These are phyloP conservation scores for Diachrysia chrysitis DNA, from an alignment of 2,888 invertebrate species.

Conservation along the genomic window DNA sequence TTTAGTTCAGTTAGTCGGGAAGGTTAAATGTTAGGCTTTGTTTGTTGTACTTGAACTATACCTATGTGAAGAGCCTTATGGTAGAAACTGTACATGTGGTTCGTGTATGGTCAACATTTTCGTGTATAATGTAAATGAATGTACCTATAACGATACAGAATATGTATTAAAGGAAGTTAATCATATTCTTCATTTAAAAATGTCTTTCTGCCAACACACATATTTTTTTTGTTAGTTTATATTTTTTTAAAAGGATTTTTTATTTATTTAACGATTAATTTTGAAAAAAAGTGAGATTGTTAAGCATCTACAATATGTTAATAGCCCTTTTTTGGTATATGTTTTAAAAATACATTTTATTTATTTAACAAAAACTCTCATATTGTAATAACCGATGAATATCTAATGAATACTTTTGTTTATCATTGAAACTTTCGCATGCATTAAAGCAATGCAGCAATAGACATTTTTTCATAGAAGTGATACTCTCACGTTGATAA, in stretches of 20 bases:
- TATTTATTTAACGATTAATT: too few relatives aligned
- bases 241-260: too few relatives aligned
- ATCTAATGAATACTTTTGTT: constrained; percentile 24
- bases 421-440: constrained; percentile 37
- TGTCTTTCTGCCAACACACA: too few relatives aligned
- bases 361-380: not conserved
- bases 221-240: too few relatives aligned
- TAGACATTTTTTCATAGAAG: constrained; percentile 25
- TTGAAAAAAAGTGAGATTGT: too few relatives aligned
- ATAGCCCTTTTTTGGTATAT: too few relatives aligned
- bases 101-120: not conserved
- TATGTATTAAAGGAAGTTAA: too few relatives aligned
- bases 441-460: not conserved
- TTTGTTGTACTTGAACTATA: constrained; percentile 12
- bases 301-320: too few relatives aligned
- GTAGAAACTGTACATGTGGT: not conserved
- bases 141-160: too few relatives aligned
- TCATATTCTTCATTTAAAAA: too few relatives aligned
- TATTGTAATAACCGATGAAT: constrained; percentile 20
- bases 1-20: constrained; percentile 11
- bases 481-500: constrained; percentile 41
- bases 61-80: not conserved
- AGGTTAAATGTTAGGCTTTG: constrained; percentile 17
- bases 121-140: too few relatives aligned
- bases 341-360: constrained; percentile 1